These are phyloP conservation scores for Pelecanoides urinatrix DNA, from an alignment of 2,113 vertebrate genomes.

Conservation along the genomic window DNA sequence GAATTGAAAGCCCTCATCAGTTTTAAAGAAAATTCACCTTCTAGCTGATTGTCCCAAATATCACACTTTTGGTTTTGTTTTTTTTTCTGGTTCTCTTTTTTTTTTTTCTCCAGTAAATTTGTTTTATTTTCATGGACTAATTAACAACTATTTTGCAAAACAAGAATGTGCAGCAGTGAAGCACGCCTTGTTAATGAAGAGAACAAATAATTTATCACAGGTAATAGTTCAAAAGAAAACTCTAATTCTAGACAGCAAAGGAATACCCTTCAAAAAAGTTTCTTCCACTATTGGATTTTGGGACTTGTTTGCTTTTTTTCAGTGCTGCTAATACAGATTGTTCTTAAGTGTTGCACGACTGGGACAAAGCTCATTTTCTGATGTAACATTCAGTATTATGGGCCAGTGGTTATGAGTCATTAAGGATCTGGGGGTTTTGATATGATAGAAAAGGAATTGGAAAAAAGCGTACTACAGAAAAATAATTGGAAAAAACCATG, in stretches of 20 bases:
- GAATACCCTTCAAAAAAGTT: background rate
- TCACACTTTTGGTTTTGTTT: fast-evolving
- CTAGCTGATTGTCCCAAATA: background rate
- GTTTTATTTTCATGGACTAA: background rate
- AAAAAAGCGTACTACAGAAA: background rate
- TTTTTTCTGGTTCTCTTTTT: background rate
- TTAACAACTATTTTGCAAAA: background rate
- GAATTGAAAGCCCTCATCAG: background rate
- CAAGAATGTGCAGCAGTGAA: background rate
- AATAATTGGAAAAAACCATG: background rate
- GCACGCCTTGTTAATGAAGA: background rate
- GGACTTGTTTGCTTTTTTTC: background rate
- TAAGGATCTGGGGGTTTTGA: background rate
- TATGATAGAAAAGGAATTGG: background rate
- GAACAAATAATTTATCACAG: background rate
- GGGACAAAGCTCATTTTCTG: background rate
- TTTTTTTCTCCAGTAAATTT: no score
- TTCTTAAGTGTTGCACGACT: background rate
- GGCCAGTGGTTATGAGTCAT: background rate
- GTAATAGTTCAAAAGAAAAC: background rate
- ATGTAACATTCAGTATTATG: background rate
- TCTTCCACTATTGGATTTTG: background rate
- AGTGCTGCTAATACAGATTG: background rate
- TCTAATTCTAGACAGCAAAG: background rate
- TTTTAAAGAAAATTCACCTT: background rate